Evolutionary conservation across 2,113 vertebrate species (phyloP).

Genomic region (Sarotherodon lohbergeri): DNA sequence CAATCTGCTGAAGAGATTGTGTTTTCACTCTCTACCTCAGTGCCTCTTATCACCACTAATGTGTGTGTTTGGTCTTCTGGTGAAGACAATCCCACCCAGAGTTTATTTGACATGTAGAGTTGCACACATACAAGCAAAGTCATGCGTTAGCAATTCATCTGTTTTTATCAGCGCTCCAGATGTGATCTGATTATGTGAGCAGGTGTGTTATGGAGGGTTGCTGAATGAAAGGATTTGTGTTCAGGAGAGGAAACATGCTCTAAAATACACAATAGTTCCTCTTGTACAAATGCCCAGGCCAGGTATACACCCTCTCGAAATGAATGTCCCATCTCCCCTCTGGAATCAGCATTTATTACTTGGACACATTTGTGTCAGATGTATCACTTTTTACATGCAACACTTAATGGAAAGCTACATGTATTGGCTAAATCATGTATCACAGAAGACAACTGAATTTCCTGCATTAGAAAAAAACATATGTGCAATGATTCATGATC

Average conservation of each 20-base stretch:
- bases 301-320: background rate
- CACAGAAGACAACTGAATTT: background rate
- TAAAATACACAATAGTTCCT: background rate
- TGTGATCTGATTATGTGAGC: background rate
- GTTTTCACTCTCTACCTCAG: background rate
- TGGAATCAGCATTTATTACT: background rate
- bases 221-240: background rate
- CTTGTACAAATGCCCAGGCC: background rate
- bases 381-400: background rate
- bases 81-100: background rate
- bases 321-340: background rate
- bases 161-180: background rate
- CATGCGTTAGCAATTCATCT: background rate
- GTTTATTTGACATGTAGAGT: background rate
- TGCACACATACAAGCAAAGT: background rate
- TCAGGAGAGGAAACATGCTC: background rate
- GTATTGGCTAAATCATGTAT: background rate
- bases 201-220: background rate
- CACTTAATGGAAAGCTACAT: background rate
- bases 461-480: background rate
- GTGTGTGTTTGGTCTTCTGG: background rate
- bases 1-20: conserved; percentile 13
- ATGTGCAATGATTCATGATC: background rate
- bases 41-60: background rate
- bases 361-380: background rate